Base-by-base conservation (phyloP, 1,140 invertebrate species). In the Solenopsis fugax region DNA sequence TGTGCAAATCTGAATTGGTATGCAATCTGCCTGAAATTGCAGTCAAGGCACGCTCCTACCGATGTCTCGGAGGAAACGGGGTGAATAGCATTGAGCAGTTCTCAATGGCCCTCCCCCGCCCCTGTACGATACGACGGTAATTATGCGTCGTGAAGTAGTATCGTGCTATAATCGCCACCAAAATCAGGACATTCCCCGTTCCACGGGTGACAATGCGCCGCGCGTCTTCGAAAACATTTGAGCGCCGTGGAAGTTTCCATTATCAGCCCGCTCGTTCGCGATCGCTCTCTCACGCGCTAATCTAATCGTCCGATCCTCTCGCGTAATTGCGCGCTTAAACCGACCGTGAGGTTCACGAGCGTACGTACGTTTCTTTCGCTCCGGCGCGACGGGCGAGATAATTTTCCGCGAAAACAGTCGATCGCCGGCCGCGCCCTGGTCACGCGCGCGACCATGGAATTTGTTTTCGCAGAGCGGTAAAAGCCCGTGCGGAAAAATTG, bases 121-220 rank as follows among this genome's bases (percentile, higher is more conserved):
- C 69, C 34, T 67, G 58, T 82, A 76, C 84, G 72, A 76, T 81
- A 80, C 69, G 48, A 86, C 81, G 71, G 67, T 89, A 89, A 89
- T 89, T 89, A 89, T 85, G 56, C 73, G 71, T 10, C 50, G 67
- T 50, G 54, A 75, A 81, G 84, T 81, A 88, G 87, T 89, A 88
- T 76, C 87, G 62, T 48, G 78, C 54, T 78, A 67, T 89, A 89
- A 89, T 87, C 88, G 86, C 75, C 50, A 54, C 24, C 60, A 16
- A 87, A 84, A 87, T 89, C 65, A 73, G 78, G 64, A 41, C 56
- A 7, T 72, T 65, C 58, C 64, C 29, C 45, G 73, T 65, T 64
- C n/a, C 29, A 12, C 16, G 29, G 18, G 45, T n/a, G 48, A 80
- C 54, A 62, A 62, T 87, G 41, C 80, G 12, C 41, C 45, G 21